Conservation (phyloP, 1,140 invertebrate genomes). For the Platyscapa corneri region DNA sequence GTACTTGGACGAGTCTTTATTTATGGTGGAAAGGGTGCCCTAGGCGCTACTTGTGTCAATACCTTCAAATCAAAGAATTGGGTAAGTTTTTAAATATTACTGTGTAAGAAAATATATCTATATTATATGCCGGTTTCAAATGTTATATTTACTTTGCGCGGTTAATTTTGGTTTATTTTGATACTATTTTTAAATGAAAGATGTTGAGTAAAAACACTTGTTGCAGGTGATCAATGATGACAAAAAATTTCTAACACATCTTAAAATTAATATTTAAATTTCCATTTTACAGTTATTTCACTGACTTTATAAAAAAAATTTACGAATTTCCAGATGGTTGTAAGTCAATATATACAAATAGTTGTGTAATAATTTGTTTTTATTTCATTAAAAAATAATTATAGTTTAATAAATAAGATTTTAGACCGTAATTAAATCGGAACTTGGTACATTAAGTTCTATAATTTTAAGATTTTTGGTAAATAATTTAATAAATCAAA, state of each 20-base stretch:
- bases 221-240: constrained; percentile 45
- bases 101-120: neutral
- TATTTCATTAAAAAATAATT: no score
- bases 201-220: constrained; percentile 27
- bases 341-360: no score
- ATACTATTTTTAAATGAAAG: neutral
- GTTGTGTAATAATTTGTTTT: no score
- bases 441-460: no score
- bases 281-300: neutral
- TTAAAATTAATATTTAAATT: neutral
- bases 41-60: constrained; percentile 89
- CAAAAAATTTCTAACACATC: neutral
- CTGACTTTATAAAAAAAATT: no score
- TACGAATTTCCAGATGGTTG: no score
- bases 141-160: neutral
- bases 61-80: constrained; percentile 93
- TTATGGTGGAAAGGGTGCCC: constrained; percentile 95
- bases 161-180: neutral
- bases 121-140: neutral
- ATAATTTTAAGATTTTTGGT: no score
- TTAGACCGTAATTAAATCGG: no score
- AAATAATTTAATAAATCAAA: no score
- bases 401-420: no score
- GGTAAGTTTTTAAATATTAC: constrained; percentile 76
- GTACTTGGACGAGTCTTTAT: constrained; percentile 84